Evolutionary conservation across 2,888 invertebrate genomes (phyloP).

Genomic region (Drosophila flavopinicola): DNA sequence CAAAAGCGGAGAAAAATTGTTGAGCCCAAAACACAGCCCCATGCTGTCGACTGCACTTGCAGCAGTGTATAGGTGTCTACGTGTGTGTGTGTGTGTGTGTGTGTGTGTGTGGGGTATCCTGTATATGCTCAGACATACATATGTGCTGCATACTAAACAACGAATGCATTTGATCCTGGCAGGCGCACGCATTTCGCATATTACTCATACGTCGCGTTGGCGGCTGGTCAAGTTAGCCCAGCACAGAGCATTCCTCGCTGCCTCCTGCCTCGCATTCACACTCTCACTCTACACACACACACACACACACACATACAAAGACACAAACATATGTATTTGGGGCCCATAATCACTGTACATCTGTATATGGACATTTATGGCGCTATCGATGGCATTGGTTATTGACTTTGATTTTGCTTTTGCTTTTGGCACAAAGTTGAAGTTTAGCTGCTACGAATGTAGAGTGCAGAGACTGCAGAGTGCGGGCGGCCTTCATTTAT

Average conservation of each 20-base stretch:
- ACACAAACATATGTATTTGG: neutral
- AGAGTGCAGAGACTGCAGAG: neutral
- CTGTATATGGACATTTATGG: constrained; percentile 56
- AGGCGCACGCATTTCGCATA: constrained; percentile 60
- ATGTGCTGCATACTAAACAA: constrained; percentile 39
- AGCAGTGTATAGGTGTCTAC: neutral
- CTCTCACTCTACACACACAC: neutral
- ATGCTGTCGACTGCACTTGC: neutral
- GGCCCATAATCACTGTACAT: constrained; percentile 16
- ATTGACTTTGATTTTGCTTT: constrained; percentile 70
- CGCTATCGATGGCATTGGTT: constrained; percentile 79
- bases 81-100: constrained; percentile 4
- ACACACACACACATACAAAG: constrained; percentile 3
- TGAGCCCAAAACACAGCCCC: constrained; percentile 11
- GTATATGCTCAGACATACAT: neutral
- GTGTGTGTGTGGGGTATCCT: neutral
- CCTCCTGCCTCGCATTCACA: neutral
- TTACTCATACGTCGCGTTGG: constrained; percentile 67
- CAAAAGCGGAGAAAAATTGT: constrained; percentile 65
- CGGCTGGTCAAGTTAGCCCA: constrained; percentile 49
- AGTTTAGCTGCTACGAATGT: constrained; percentile 25
- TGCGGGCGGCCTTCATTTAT: constrained; percentile 19
- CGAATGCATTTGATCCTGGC: constrained; percentile 56
- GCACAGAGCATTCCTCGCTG: constrained; percentile 20
- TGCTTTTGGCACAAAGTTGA: constrained; percentile 40